These are phyloP conservation scores for Clinocottus analis DNA, from an alignment of 2,113 vertebrate species.

Conservation along the genomic window DNA sequence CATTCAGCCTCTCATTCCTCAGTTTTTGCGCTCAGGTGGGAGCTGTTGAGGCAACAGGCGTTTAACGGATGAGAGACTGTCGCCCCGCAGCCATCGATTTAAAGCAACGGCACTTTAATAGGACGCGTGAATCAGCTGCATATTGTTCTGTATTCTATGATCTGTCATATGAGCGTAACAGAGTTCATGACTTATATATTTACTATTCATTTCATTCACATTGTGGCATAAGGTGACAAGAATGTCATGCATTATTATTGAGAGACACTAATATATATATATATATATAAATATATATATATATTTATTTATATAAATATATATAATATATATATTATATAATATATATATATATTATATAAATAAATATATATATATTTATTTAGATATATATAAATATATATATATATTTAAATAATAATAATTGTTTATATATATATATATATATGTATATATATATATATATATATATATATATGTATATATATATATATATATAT, in stretches of 20 bases:
- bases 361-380: too few relatives aligned
- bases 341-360: too few relatives aligned
- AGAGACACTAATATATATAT: too few relatives aligned
- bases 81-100: background rate
- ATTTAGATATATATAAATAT: too few relatives aligned
- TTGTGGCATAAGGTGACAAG: background rate
- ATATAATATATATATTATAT: too few relatives aligned
- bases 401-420: too few relatives aligned
- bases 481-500: too few relatives aligned
- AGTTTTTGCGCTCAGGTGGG: background rate
- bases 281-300: too few relatives aligned
- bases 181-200: background rate
- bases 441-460: too few relatives aligned
- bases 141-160: background rate
- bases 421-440: too few relatives aligned
- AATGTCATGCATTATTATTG: background rate
- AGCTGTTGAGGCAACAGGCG: background rate
- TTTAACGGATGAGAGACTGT: background rate
- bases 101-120: background rate
- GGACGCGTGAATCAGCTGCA: background rate
- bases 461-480: too few relatives aligned
- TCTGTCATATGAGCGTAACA: background rate
- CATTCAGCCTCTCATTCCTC: background rate
- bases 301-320: too few relatives aligned
- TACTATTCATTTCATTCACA: background rate